A percentile compares a stretch with the other conserved stretches of the same genome.
These are phyloP conservation scores for Canis aureus DNA, from an alignment of 2,113 vertebrate species.

Conservation along the genomic window DNA sequence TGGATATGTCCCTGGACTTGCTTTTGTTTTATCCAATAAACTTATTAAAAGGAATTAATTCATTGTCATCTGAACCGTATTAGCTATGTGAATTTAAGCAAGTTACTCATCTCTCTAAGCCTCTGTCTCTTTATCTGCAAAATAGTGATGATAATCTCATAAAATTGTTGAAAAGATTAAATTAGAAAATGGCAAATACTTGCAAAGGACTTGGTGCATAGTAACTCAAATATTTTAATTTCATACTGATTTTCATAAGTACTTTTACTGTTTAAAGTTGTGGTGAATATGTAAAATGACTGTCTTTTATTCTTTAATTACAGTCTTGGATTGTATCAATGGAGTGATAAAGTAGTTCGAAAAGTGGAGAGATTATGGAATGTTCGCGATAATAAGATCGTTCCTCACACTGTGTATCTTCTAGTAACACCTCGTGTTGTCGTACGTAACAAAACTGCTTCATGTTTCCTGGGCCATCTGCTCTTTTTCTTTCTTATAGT, in stretches of 20 bases:
- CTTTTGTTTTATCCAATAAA: conserved; percentile 6
- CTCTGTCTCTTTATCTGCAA: not conserved
- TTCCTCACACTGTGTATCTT: conserved; percentile 93
- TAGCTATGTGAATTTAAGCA: conserved; percentile 11
- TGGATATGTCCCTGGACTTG: conserved; percentile 1
- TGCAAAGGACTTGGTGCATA: not conserved
- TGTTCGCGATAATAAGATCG: conserved; percentile 89
- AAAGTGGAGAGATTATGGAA: conserved; percentile 93
- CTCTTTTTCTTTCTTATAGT: not conserved
- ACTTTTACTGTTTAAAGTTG: conserved; percentile 20
- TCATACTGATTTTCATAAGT: conserved; percentile 35
- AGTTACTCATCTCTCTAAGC: conserved; percentile 11
- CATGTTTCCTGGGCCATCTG: not conserved
- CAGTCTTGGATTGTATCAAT: conserved; percentile 98
- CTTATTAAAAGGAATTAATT: conserved; percentile 35
- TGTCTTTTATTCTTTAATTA: conserved; percentile 64
- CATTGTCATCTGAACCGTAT: not conserved
- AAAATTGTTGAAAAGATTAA: conserved; percentile 32
- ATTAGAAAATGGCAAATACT: conserved; percentile 52
- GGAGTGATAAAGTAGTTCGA: conserved; percentile 94
- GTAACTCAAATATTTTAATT: conserved; percentile 34
- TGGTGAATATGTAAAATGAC: conserved; percentile 1
- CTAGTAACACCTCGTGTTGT: conserved; percentile 95
- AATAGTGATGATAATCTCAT: not conserved
- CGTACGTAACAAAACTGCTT: conserved; percentile 87